Conservation (phyloP, 2,113 vertebrate genomes). For the Butorides virescens region DNA sequence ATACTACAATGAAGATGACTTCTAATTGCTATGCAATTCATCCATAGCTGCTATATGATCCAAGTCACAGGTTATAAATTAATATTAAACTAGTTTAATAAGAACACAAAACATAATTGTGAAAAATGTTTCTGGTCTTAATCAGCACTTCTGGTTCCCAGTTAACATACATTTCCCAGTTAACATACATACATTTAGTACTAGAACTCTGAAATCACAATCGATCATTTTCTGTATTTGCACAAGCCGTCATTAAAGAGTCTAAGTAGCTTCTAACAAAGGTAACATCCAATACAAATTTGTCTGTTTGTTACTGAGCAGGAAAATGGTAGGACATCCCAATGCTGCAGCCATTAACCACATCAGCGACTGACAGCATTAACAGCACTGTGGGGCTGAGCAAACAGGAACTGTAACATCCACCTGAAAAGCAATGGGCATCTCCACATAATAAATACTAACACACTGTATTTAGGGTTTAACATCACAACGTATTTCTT, state of each 20-base stretch:
- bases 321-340: not conserved
- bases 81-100: slow-evolving; percentile 32
- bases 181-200: not conserved
- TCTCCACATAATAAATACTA: not conserved
- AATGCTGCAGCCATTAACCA: not conserved
- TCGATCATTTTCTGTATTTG: slow-evolving; percentile 18
- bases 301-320: not conserved
- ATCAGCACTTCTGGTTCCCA: slow-evolving; percentile 35
- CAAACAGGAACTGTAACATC: not conserved
- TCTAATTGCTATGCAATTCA: slow-evolving; percentile 39
- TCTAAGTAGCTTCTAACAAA: not conserved
- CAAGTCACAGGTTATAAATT: slow-evolving; percentile 50
- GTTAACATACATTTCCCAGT: slow-evolving; percentile 1
- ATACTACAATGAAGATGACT: slow-evolving; percentile 8
- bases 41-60: slow-evolving; percentile 12
- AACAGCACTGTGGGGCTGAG: not conserved
- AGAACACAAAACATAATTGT: slow-evolving; percentile 23
- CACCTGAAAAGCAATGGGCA: not conserved
- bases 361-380: not conserved
- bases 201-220: slow-evolving; percentile 10
- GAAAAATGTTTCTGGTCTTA: slow-evolving; percentile 25
- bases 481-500: not conserved
- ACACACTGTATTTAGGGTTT: not conserved
- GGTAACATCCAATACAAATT: not conserved
- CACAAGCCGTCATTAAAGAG: not conserved